Evolutionary conservation across 2,797 vertebrate species (phyloP).

Genomic region (Acrossocheilus fasciatus): DNA sequence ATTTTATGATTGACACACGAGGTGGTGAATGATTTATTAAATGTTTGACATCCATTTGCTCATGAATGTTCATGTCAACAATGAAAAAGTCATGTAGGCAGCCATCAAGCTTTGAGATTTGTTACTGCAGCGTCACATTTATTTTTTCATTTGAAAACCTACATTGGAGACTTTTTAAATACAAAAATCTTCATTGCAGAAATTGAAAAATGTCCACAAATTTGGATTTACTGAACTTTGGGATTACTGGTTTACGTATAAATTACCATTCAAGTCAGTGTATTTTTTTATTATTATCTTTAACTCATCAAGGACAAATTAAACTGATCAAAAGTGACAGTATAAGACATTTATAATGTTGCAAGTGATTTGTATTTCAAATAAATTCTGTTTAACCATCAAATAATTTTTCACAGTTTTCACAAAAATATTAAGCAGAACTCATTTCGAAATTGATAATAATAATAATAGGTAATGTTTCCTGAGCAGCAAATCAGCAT

Average conservation of each 20-base stretch:
- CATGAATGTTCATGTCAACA: neutral
- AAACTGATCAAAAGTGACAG: neutral
- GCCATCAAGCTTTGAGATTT: neutral
- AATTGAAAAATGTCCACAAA: neutral
- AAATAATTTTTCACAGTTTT: neutral
- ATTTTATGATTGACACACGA: conserved; percentile 23
- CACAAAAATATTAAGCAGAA: neutral
- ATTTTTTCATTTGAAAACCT: neutral
- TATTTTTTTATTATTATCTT: neutral
- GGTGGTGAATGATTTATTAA: conserved; percentile 31
- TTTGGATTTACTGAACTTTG: neutral
- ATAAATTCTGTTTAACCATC: neutral
- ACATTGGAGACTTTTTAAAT: neutral
- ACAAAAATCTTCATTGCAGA: neutral
- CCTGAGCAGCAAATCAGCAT: neutral
- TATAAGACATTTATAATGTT: neutral
- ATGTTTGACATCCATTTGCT: conserved; percentile 24
- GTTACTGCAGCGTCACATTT: neutral
- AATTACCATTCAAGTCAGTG: neutral
- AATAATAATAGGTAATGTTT: neutral
- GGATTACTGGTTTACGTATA: neutral
- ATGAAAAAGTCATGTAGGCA: neutral
- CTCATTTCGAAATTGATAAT: neutral
- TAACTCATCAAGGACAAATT: neutral
- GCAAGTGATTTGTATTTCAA: neutral